Percentiles rank a stretch among this genome's conserved stretches.
phyloP scores from a whole-genome alignment of 2,888 invertebrate genomes.

The Ariolimax columbianus region DNA sequence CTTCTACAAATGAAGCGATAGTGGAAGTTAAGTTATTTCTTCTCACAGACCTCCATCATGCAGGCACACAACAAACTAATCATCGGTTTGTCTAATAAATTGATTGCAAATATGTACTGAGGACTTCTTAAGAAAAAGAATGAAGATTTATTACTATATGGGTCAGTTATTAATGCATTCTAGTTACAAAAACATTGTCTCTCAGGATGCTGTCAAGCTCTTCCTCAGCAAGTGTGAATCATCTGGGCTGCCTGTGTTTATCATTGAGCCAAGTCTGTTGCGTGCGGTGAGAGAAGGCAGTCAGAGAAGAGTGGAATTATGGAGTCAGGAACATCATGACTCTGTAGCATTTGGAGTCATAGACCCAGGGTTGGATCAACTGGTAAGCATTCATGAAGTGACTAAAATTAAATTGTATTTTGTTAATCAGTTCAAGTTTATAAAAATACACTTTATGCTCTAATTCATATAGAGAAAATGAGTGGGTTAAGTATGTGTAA shows the following conservation, averaged over 20 bases:
- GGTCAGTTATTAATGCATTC: too few relatives aligned
- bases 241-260: slow-evolving; percentile 61
- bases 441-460: not conserved
- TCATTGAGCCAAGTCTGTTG: slow-evolving; percentile 66
- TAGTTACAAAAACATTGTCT: not conserved
- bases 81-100: too few relatives aligned
- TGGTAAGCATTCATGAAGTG: slow-evolving; percentile 51
- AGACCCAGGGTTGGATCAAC: slow-evolving; percentile 54
- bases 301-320: slow-evolving; percentile 42
- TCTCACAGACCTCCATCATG: too few relatives aligned
- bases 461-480: too few relatives aligned
- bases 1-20: too few relatives aligned
- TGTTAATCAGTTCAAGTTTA: not conserved
- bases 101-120: too few relatives aligned
- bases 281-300: slow-evolving; percentile 53
- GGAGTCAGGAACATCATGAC: slow-evolving; percentile 49
- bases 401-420: not conserved
- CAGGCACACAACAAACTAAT: too few relatives aligned
- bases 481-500: too few relatives aligned
- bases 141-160: too few relatives aligned
- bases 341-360: slow-evolving; percentile 61
- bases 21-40: too few relatives aligned
- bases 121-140: too few relatives aligned
- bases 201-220: slow-evolving; percentile 55
- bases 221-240: slow-evolving; percentile 55